Evolutionary conservation across 2,113 vertebrate species (phyloP).

Genomic region (Scatophagus argus): DNA sequence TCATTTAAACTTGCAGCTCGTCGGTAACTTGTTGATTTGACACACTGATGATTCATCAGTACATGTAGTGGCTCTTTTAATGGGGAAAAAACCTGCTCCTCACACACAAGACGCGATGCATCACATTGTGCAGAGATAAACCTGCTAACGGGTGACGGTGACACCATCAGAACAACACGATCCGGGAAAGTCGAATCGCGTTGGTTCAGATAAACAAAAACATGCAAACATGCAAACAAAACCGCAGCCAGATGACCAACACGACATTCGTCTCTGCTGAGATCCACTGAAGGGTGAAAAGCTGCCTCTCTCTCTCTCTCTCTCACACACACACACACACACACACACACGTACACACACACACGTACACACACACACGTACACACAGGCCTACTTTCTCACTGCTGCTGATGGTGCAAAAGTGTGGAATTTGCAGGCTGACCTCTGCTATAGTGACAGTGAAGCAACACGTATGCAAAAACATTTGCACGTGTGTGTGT

Average conservation of each 20-base stretch:
- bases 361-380: neutral
- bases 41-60: neutral
- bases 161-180: no score
- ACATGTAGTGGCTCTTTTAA: neutral
- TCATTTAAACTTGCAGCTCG: neutral
- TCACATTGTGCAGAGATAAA: neutral
- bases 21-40: neutral
- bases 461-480: neutral
- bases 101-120: no score
- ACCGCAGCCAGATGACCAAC: no score
- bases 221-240: no score
- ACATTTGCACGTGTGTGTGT: neutral
- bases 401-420: conserved; percentile 8
- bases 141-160: no score
- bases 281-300: no score
- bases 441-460: neutral
- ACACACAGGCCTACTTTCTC: conserved; percentile 6
- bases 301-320: no score
- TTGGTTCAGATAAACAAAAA: no score
- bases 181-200: neutral
- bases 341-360: neutral
- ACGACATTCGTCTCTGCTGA: no score
- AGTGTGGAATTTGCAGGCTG: conserved; percentile 19
- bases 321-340: neutral
- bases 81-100: neutral